These are phyloP conservation scores for Heliconius erato DNA, from an alignment of 2,888 invertebrate species.

Conservation along the genomic window DNA sequence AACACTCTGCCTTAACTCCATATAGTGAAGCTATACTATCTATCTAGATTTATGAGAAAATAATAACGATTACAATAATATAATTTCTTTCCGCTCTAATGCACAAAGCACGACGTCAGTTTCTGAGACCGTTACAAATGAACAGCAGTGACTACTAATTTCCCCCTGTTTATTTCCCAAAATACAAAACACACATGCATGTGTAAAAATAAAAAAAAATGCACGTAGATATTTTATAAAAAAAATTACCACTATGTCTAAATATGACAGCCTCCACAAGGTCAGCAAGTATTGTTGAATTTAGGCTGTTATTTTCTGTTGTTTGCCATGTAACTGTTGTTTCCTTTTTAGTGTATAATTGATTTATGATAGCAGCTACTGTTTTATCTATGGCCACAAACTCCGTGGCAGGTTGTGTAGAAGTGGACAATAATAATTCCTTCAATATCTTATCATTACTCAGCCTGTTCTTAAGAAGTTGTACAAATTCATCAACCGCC, in stretches of 20 bases:
- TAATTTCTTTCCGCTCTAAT: too few relatives aligned
- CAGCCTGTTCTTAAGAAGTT: conserved; percentile 73
- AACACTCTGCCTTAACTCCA: too few relatives aligned
- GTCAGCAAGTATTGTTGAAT: conserved; percentile 78
- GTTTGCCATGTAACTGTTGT: conserved; percentile 62
- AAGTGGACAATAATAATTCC: conserved; percentile 64
- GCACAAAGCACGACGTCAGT: too few relatives aligned
- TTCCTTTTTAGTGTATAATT: conserved; percentile 72
- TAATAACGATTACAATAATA: too few relatives aligned
- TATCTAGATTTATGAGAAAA: too few relatives aligned
- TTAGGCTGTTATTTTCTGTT: conserved; percentile 66
- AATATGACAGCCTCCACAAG: conserved; percentile 81
- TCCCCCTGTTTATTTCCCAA: neutral
- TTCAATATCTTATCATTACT: conserved; percentile 71
- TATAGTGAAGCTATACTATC: too few relatives aligned
- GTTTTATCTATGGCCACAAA: conserved; percentile 65
- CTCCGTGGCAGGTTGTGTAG: conserved; percentile 59
- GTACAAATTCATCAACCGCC: conserved; percentile 73
- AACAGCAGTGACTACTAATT: neutral
- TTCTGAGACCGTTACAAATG: neutral
- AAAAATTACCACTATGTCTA: conserved; percentile 69
- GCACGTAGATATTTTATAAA: neutral
- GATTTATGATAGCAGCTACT: conserved; percentile 72
- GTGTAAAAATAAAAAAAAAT: neutral
- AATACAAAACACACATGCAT: neutral